Evolutionary conservation across 2,888 invertebrate species (phyloP), one percentile per base, ranked within the genome.

Genomic region (Leucophora obtusa): DNA sequence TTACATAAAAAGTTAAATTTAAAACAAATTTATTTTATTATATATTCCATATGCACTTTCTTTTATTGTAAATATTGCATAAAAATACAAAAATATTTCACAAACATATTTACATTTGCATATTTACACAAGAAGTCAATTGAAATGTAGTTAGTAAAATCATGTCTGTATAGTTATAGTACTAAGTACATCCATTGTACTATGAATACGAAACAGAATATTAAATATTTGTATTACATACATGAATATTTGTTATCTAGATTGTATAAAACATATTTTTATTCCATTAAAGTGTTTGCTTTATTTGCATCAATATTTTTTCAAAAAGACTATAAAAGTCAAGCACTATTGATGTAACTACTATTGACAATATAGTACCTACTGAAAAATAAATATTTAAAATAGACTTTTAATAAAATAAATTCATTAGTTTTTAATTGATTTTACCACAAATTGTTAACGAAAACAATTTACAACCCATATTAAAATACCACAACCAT

Each of bases 101-200:
- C 56, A 63, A 28, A 43, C n/a, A 28, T 28, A 28, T 28, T 28
- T 28, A 6, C 6, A 28, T 28, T 28, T 28, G 28, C 28, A 28
- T 33, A 58, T 76, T 58, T 69, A 63, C 63, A 69, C 24, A 63
- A 65, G 70, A 65, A 76, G 63, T 70, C 76, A 70, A 76, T 70
- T 59, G 70, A 65, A 70, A 65, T 59, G 70, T 59, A 56, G 65
- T 70, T 69, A 66, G 65, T 38, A 38, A 53, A 53, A 54, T 66
- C 65, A 28, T 28, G 6, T n/a, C 6, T 4, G 6, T 28, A 7
- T 28, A 28, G 4, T 3, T 28, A 28, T 28, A 6, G 28, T 28
- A 28, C 28, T 28, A 28, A 6, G 28, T 7, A 4, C 28, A 28
- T 24, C 5, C 2, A 3, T 28, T 28, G 28, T 28, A 28, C 28